These are phyloP conservation scores for Macrobrachium rosenbergii DNA, from an alignment of 1,140 invertebrate genomes.

Conservation along the genomic window DNA sequence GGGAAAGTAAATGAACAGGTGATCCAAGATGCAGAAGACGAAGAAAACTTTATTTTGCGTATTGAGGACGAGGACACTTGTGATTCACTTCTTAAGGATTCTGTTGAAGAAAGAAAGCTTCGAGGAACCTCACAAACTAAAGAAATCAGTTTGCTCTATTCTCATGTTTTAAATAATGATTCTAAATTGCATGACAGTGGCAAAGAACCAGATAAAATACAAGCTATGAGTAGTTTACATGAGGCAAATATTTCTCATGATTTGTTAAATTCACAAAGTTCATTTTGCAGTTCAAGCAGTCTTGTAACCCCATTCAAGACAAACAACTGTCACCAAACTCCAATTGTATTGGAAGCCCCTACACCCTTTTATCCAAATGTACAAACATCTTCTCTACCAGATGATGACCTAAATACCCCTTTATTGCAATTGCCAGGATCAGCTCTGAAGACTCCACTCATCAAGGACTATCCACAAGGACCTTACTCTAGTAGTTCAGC, in stretches of 20 bases:
- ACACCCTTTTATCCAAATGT: slow-evolving; percentile 35
- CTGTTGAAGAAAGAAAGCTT: no score
- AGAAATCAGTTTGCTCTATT: no score
- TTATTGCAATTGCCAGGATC: not conserved
- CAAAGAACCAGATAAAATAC: no score
- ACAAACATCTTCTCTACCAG: not conserved
- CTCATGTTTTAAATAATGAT: no score
- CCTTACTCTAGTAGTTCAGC: slow-evolving; percentile 53
- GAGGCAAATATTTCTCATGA: no score
- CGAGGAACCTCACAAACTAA: no score
- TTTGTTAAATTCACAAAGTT: no score
- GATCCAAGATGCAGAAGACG: slow-evolving; percentile 24
- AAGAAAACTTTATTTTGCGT: slow-evolving; percentile 41
- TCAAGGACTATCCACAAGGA: slow-evolving; percentile 53
- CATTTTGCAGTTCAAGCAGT: no score
- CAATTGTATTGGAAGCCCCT: slow-evolving; percentile 37
- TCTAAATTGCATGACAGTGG: no score
- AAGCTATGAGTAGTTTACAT: no score
- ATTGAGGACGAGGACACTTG: slow-evolving; percentile 40
- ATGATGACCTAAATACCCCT: slow-evolving; percentile 48
- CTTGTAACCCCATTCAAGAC: slow-evolving; percentile 26
- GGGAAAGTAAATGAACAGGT: not conserved
- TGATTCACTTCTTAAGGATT: slow-evolving; percentile 15
- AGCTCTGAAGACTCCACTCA: slow-evolving; percentile 9
- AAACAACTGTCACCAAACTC: slow-evolving; percentile 7